Conservation (phyloP, 2,113 vertebrate genomes). For the Heterochromis multidens region DNA sequence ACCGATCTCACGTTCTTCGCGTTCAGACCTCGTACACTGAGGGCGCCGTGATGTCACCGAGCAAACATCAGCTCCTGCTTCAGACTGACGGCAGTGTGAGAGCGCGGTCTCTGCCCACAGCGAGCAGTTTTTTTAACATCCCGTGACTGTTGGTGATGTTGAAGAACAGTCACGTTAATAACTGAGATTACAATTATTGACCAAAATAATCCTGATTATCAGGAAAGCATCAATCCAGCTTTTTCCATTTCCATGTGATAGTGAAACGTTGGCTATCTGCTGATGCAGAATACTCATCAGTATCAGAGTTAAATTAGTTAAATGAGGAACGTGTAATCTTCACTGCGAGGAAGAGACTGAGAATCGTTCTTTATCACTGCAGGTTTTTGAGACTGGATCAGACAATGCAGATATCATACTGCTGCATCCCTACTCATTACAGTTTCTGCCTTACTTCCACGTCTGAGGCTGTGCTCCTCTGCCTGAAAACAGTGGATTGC, state of each 20-base stretch:
- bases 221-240: neutral
- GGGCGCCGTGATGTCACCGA: neutral
- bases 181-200: neutral
- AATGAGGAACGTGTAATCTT: neutral
- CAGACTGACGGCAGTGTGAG: neutral
- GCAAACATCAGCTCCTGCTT: too few relatives aligned
- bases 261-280: neutral
- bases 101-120: too few relatives aligned
- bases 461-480: neutral
- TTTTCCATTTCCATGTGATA: too few relatives aligned
- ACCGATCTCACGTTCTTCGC: too few relatives aligned
- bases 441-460: neutral
- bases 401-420: neutral
- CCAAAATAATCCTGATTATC: neutral
- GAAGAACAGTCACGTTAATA: neutral
- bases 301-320: neutral
- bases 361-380: neutral
- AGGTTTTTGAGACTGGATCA: neutral
- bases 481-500: neutral
- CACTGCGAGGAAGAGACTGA: neutral
- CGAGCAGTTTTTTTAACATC: too few relatives aligned
- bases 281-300: neutral
- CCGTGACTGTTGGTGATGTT: too few relatives aligned
- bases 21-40: neutral
- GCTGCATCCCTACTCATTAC: neutral